Percentiles rank a stretch among this genome's conserved stretches.
Evolutionary conservation across 2,797 vertebrate species (phyloP).

Genomic region (Acanthurus lineatus): DNA sequence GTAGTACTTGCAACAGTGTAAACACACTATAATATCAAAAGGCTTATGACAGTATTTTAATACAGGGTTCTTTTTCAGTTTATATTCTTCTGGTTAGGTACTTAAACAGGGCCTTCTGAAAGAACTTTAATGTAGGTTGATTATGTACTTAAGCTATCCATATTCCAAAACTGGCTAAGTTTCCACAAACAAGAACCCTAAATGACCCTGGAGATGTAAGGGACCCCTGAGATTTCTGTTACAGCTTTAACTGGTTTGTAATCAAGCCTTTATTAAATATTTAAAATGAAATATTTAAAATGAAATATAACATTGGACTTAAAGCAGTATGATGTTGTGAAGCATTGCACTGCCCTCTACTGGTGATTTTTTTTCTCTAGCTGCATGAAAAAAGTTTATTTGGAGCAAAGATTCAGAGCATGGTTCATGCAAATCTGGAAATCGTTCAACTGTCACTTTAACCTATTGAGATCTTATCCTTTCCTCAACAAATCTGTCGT

Average conservation of each 20-base stretch:
- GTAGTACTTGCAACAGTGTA: not conserved
- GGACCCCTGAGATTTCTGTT: too few species aligned
- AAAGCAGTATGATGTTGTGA: not conserved
- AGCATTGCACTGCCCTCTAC: constrained; percentile 34
- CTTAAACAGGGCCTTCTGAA: not conserved
- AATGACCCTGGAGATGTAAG: not conserved
- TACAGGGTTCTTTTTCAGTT: not conserved
- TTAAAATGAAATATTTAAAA: not conserved
- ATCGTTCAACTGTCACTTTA: too few species aligned
- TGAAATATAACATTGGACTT: not conserved
- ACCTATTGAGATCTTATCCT: too few species aligned
- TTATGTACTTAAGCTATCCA: not conserved
- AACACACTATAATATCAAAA: not conserved
- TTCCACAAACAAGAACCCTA: not conserved
- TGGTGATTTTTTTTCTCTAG: not conserved
- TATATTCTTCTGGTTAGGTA: not conserved
- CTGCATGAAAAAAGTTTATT: not conserved
- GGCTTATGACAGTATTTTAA: not conserved
- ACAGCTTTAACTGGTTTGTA: not conserved
- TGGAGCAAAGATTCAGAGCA: too few species aligned
- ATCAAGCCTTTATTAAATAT: not conserved
- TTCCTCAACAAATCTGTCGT: too few species aligned
- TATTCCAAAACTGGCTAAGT: not conserved
- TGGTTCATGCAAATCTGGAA: too few species aligned
- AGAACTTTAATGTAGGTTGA: not conserved